Conservation (phyloP, 2,113 vertebrate species). For the Centropristis striata region DNA sequence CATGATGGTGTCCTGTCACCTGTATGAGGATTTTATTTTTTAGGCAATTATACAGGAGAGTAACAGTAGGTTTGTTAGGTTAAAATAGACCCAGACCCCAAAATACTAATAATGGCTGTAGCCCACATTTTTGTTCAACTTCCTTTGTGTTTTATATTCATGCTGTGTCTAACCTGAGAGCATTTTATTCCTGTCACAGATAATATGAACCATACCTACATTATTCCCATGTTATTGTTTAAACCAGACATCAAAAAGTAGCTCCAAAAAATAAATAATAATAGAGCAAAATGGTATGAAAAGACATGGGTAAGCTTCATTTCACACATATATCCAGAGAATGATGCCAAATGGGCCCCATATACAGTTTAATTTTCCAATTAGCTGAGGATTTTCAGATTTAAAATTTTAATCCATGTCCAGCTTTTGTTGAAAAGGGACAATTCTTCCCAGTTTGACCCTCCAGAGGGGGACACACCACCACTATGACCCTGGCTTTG, state of each 20-base stretch:
- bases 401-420: conserved; percentile 54
- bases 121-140: not conserved
- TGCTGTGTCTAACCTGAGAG: not conserved
- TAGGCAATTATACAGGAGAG: not conserved
- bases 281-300: not conserved
- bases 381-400: conserved; percentile 46
- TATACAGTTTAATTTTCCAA: conserved; percentile 14
- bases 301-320: conserved; percentile 30
- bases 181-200: conserved; percentile 32
- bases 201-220: conserved; percentile 31
- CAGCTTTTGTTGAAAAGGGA: conserved; percentile 49
- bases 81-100: no score
- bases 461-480: conserved; percentile 11
- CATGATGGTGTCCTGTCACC: no score
- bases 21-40: no score
- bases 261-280: not conserved
- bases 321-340: conserved; percentile 58
- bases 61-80: not conserved
- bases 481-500: conserved; percentile 75
- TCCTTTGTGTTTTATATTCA: conserved; percentile 6
- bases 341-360: conserved; percentile 8
- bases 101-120: not conserved
- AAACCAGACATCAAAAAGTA: conserved; percentile 15
- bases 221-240: conserved; percentile 22
- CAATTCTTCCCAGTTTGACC: conserved; percentile 45